Percentiles rank a stretch among this genome's conserved stretches.
Evolutionary conservation across 2,113 vertebrate genomes (phyloP).

Genomic region (Dicaeum eximium): DNA sequence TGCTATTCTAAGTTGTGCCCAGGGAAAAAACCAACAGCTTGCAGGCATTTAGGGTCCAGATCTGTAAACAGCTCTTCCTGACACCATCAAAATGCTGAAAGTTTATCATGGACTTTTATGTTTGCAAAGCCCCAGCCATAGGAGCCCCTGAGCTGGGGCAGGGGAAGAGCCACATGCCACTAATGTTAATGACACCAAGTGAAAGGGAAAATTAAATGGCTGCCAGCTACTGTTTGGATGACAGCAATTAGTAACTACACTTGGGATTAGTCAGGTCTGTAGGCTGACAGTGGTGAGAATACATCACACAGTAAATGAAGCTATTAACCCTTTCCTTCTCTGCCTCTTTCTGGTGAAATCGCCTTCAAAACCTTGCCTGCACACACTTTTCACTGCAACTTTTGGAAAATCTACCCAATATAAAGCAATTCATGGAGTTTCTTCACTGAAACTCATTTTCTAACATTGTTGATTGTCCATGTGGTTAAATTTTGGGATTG

Average conservation of each 20-base stretch:
- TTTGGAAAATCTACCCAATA: background rate
- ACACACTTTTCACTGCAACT: background rate
- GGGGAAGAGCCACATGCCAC: background rate
- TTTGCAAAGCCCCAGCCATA: background rate
- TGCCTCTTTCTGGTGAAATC: background rate
- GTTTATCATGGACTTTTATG: background rate
- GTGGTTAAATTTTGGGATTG: background rate
- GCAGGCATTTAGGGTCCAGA: background rate
- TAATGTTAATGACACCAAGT: slow-evolving; percentile 16
- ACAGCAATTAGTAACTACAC: slow-evolving; percentile 37
- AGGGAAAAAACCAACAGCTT: background rate
- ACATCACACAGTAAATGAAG: background rate
- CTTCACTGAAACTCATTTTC: background rate
- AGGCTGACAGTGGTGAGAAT: background rate
- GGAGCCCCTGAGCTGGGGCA: background rate
- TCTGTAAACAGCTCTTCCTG: background rate
- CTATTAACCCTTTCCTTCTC: slow-evolving; percentile 10
- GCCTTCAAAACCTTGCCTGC: background rate
- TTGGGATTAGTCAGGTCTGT: slow-evolving; percentile 42
- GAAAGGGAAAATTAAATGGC: slow-evolving; percentile 46
- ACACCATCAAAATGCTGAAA: background rate
- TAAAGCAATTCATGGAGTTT: background rate
- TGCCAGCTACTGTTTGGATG: slow-evolving; percentile 42
- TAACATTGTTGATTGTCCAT: background rate
- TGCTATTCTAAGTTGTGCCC: background rate